phyloP scores from a whole-genome alignment of 2,888 invertebrate species.

The Litoditis marina region DNA sequence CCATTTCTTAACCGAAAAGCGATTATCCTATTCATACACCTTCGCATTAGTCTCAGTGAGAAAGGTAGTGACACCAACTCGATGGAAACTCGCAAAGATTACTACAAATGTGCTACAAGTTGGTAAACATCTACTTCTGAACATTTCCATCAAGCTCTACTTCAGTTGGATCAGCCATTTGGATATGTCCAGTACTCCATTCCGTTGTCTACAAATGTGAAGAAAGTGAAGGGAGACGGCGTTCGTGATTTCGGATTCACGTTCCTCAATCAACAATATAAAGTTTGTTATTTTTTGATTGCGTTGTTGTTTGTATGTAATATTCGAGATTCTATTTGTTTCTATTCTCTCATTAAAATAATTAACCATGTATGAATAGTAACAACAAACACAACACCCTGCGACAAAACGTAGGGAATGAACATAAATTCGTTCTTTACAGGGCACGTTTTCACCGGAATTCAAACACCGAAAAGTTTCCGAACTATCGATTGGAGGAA shows the following conservation, averaged over 20 bases:
- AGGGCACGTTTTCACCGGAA: slow-evolving; percentile 17
- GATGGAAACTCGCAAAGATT: no score
- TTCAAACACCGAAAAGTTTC: slow-evolving; percentile 4
- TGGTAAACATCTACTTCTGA: no score
- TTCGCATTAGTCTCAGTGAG: no score
- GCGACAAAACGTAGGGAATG: no score
- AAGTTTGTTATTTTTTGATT: slow-evolving; percentile 9
- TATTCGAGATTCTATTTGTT: background rate
- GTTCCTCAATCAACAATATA: slow-evolving; percentile 22
- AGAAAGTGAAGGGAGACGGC: slow-evolving; percentile 3
- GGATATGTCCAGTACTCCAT: slow-evolving; percentile 22
- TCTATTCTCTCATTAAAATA: no score
- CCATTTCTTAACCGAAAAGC: no score
- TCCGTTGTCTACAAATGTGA: slow-evolving; percentile 1
- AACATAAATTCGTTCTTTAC: background rate
- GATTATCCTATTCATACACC: no score
- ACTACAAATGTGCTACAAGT: no score
- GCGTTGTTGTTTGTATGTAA: background rate
- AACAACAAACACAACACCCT: no score
- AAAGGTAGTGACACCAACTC: no score
- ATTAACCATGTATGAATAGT: no score
- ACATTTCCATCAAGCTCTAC: no score
- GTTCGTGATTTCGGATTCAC: slow-evolving; percentile 37
- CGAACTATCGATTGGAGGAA: background rate
- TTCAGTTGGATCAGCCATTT: slow-evolving; percentile 20